Evolutionary conservation across 2,113 vertebrate genomes (phyloP).

Genomic region (Pitta sordida): DNA sequence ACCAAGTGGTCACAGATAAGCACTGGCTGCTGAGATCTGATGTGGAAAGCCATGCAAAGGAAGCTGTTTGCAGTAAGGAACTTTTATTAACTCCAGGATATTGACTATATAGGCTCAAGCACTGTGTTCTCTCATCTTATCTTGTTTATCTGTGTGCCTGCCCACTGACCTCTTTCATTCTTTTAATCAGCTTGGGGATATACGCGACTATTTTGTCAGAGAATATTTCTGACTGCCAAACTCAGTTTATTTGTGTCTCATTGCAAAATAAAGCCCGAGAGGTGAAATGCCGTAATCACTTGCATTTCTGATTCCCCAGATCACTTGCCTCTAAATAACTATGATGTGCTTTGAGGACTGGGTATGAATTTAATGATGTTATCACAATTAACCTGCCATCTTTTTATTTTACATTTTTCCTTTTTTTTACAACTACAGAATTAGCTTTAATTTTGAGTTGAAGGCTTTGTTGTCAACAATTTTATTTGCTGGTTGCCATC

Average conservation of each 20-base stretch:
- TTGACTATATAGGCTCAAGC: neutral
- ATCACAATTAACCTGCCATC: constrained; percentile 51
- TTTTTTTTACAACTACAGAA: neutral
- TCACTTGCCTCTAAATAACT: constrained; percentile 35
- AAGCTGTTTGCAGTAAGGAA: constrained; percentile 1
- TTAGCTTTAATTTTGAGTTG: constrained; percentile 2
- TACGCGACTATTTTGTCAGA: constrained; percentile 37
- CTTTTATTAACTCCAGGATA: constrained; percentile 17
- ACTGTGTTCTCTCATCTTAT: constrained; percentile 41
- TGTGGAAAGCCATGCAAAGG: neutral
- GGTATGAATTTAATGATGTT: constrained; percentile 32
- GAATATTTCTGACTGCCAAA: constrained; percentile 47
- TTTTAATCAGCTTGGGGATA: constrained; percentile 50
- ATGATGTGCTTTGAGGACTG: constrained; percentile 43
- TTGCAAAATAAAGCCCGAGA: constrained; percentile 38
- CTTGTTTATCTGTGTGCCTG: neutral
- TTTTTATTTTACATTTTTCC: constrained; percentile 1
- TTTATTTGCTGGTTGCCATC: constrained; percentile 21
- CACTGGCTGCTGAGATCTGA: neutral
- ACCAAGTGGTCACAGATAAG: constrained; percentile 28
- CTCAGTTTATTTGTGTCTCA: constrained; percentile 49
- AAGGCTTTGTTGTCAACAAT: constrained; percentile 30
- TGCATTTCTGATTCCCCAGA: constrained; percentile 42
- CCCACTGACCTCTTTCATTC: constrained; percentile 26
- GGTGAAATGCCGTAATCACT: constrained; percentile 43